Percentiles rank a stretch among this genome's conserved stretches.
phyloP scores from a whole-genome alignment of 1,140 invertebrate genomes.

The Penaeus vannamei region DNA sequence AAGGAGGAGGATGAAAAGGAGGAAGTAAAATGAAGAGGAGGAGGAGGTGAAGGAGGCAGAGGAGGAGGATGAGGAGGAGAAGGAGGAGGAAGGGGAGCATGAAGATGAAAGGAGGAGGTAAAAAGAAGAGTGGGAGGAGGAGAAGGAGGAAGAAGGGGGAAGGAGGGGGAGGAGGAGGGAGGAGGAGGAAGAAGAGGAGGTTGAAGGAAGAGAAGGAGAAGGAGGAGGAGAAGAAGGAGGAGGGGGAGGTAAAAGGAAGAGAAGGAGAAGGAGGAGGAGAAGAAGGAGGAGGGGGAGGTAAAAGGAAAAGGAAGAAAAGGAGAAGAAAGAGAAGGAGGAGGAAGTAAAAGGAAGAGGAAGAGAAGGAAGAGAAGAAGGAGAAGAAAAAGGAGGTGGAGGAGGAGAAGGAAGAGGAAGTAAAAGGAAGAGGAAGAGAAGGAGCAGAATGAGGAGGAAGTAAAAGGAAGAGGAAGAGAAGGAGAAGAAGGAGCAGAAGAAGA shows the following conservation, averaged over 20 bases:
- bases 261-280: not conserved
- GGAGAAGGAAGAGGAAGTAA: not conserved
- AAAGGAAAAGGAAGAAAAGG: not conserved
- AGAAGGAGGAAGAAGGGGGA: not conserved
- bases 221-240: too few species aligned
- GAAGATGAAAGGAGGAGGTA: too few species aligned
- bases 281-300: not conserved
- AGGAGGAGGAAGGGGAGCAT: too few species aligned
- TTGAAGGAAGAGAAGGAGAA: not conserved
- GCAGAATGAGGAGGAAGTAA: too few species aligned
- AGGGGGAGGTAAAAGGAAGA: not conserved
- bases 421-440: not conserved
- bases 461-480: too few species aligned
- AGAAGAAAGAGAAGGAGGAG: constrained; percentile 14
- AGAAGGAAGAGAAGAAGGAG: not conserved
- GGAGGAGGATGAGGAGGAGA: too few species aligned
- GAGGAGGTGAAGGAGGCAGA: too few species aligned
- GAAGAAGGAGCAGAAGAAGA: too few species aligned
- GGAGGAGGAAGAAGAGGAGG: not conserved
- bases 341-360: not conserved
- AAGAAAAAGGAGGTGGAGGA: too few species aligned
- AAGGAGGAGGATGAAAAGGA: too few species aligned
- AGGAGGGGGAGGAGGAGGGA: not conserved
- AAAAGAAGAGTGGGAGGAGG: too few species aligned
- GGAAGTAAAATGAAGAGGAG: too few species aligned